phyloP scores from a whole-genome alignment of 2,888 invertebrate species.

The Leptothorax acervorum region DNA sequence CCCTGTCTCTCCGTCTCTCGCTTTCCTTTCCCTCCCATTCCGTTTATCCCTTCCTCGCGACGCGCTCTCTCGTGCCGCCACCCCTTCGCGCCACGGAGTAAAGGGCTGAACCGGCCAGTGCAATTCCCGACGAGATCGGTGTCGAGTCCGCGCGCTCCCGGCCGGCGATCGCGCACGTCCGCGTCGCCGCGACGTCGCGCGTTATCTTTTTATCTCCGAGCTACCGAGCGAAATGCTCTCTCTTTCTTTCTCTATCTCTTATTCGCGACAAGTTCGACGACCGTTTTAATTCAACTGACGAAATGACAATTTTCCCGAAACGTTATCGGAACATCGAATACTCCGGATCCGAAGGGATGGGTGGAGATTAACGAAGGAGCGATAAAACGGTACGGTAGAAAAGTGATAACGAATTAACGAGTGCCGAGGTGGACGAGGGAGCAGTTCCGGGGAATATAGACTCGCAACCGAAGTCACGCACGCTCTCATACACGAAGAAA shows the following conservation, averaged over 20 bases:
- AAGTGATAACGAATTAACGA: conserved; percentile 40
- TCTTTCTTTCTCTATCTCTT: neutral
- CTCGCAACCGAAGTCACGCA: neutral
- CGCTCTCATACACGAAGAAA: neutral
- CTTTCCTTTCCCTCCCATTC: conserved; percentile 53
- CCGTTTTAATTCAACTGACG: conserved; percentile 9
- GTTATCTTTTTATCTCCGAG: neutral
- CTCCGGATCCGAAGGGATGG: neutral
- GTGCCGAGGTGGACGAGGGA: neutral
- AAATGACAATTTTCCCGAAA: neutral
- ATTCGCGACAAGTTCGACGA: neutral
- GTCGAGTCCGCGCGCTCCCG: conserved; percentile 72
- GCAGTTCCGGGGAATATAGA: neutral
- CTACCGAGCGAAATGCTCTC: neutral
- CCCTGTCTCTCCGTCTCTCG: conserved; percentile 27
- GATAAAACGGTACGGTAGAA: neutral
- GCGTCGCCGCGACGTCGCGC: conserved; percentile 18
- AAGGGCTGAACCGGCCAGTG: conserved; percentile 83
- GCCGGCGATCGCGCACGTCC: conserved; percentile 28
- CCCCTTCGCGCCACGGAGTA: conserved; percentile 71
- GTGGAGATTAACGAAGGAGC: neutral
- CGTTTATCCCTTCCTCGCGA: conserved; percentile 66
- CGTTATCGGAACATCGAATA: neutral
- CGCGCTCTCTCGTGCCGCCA: conserved; percentile 63
- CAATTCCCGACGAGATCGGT: conserved; percentile 80